A percentile compares a stretch with the other conserved stretches of the same genome.
phyloP scores from a whole-genome alignment of 2,113 vertebrate species.

The Struthio camelus region DNA sequence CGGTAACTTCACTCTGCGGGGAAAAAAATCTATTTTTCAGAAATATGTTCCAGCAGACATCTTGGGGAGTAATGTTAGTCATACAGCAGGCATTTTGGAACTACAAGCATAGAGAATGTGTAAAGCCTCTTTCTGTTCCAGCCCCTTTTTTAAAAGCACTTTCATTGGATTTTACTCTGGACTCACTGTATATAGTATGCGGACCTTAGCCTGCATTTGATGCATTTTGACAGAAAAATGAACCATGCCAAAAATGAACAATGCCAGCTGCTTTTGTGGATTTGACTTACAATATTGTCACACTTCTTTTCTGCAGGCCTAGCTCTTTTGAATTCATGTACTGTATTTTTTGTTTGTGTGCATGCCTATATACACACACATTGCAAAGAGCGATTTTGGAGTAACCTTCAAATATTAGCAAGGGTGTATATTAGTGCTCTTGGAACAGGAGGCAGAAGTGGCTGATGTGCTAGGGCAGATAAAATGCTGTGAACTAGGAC shows the following conservation, averaged over 20 bases:
- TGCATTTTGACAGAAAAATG: not conserved
- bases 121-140: not conserved
- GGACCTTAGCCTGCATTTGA: not conserved
- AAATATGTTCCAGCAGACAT: not conserved
- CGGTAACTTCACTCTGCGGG: not conserved
- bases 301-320: not conserved
- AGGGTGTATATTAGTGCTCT: fast-evolving
- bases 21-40: not conserved
- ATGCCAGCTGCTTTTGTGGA: not conserved
- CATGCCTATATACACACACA: not conserved
- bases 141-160: not conserved
- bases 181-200: not conserved
- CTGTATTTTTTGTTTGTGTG: not conserved
- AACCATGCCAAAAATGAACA: not conserved
- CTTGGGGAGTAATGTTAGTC: not conserved
- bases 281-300: not conserved
- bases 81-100: not conserved
- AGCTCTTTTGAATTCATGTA: not conserved
- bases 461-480: not conserved
- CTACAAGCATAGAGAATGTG: not conserved
- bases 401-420: not conserved
- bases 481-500: not conserved
- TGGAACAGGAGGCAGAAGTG: not conserved
- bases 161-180: not conserved
- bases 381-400: not conserved